Evolutionary conservation across 2,113 vertebrate genomes (phyloP).

Genomic region (Oncorhynchus mykiss): DNA sequence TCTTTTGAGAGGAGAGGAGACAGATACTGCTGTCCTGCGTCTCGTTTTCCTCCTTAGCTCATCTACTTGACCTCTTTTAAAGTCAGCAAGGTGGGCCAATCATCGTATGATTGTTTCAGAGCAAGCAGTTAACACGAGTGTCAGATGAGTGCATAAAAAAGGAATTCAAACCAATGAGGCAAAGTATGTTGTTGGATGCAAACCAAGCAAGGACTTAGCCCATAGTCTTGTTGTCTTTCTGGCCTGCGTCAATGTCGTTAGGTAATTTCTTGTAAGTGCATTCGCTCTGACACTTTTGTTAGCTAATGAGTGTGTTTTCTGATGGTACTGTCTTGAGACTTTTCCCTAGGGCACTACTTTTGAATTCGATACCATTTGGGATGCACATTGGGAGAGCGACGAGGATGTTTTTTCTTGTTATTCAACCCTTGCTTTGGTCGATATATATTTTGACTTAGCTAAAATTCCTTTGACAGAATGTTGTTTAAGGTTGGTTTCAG

Average conservation of each 20-base stretch:
- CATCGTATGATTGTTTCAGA: neutral
- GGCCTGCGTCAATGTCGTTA: neutral
- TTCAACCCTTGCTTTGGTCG: no score
- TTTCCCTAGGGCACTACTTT: no score
- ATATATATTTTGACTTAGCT: no score
- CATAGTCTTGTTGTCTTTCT: neutral
- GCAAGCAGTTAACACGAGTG: neutral
- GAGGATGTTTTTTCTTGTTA: no score
- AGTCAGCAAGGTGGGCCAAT: neutral
- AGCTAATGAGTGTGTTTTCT: neutral
- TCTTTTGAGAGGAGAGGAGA: neutral
- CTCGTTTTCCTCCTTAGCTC: neutral
- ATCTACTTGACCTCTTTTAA: neutral
- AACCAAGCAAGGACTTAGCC: neutral
- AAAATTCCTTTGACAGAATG: neutral
- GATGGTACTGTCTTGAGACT: neutral
- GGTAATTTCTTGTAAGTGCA: neutral
- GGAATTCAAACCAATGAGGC: neutral
- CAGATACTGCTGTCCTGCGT: neutral
- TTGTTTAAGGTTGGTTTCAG: slow-evolving; percentile 11
- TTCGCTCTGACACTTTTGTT: neutral
- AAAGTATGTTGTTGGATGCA: neutral
- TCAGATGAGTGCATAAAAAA: neutral
- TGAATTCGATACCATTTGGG: no score
- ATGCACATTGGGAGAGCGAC: no score